Base-by-base conservation (phyloP, 2,113 vertebrate species). In the Microtus richardsoni region DNA sequence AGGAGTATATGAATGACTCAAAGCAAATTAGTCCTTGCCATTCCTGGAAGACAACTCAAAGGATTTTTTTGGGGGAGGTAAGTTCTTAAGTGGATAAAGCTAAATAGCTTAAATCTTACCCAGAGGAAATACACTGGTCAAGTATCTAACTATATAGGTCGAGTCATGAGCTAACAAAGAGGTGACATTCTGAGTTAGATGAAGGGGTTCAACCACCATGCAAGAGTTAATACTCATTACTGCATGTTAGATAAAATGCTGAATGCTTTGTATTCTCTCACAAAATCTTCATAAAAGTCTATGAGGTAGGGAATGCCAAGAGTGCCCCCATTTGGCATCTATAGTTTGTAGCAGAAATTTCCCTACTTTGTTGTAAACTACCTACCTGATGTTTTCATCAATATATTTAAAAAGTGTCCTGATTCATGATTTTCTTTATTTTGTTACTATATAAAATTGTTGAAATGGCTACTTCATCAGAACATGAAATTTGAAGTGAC, bases 1-100 rank as follows among this genome's bases (percentile, higher is more conserved):
- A 93, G 41, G 41, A 89, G 47, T 39, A 26, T 77, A 19, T 54
- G 54, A 93, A 70, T 79, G 64, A 33, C 54, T 96, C 30, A 96
- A 92, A 70, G 44, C 7, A 92, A 91, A 86, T 33, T 52, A 49
- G 47, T 49, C 17, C 64, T 33, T 14, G 11, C 14, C 44, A 49
- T 16, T 85, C 54, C 22, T 52, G 70, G 66, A 82, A 96, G 84
- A 92, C 66, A 92, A 91, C 26, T 85, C 17, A 33, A 6, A 88
- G 66, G 49, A 7, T n/a, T 44, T 19, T 19, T 64, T 68, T 14
- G 26, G 91, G 30, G 91, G 62, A 91, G 21, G 5, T 7, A 28
- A 54, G 21, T n/a, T 91, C 68, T 92, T 83, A 83, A 41, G 52
- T 14, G 52, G 95, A 36, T 64, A 87, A 90, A 70, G n/a, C 60